Conservation (phyloP, 2,113 vertebrate genomes). For the Malurus melanocephalus region DNA sequence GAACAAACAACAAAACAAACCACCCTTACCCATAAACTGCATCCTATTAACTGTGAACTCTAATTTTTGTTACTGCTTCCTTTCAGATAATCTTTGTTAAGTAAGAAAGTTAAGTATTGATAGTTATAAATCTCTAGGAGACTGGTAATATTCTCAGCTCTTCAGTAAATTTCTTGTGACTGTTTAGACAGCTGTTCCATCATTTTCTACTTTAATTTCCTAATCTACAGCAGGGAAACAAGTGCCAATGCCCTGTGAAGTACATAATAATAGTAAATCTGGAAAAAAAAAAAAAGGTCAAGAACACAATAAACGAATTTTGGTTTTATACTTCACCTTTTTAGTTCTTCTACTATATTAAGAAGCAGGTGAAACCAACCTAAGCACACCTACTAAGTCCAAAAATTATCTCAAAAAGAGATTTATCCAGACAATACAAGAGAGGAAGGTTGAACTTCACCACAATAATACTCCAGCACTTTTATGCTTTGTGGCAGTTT, state of each 20-base stretch:
- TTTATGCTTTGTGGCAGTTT: neutral
- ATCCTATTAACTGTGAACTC: neutral
- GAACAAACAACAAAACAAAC: neutral
- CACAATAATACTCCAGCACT: accelerated
- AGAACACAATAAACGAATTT: neutral
- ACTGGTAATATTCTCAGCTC: neutral
- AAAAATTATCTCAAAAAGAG: neutral
- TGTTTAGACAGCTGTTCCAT: neutral
- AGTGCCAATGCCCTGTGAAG: neutral
- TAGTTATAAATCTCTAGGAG: neutral
- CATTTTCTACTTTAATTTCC: neutral
- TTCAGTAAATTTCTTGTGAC: neutral
- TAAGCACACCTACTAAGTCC: neutral
- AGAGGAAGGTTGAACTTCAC: neutral
- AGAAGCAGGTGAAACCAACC: neutral
- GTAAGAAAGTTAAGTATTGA: neutral
- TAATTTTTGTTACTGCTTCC: neutral
- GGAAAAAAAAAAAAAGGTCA: neutral
- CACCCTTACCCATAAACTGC: neutral
- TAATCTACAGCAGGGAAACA: neutral
- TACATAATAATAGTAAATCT: neutral
- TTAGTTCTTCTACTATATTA: neutral
- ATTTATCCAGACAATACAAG: neutral
- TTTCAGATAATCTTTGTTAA: neutral
- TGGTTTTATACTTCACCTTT: neutral